Evolutionary conservation across 2,113 vertebrate species (phyloP).

Genomic region (Podarcis cretensis): DNA sequence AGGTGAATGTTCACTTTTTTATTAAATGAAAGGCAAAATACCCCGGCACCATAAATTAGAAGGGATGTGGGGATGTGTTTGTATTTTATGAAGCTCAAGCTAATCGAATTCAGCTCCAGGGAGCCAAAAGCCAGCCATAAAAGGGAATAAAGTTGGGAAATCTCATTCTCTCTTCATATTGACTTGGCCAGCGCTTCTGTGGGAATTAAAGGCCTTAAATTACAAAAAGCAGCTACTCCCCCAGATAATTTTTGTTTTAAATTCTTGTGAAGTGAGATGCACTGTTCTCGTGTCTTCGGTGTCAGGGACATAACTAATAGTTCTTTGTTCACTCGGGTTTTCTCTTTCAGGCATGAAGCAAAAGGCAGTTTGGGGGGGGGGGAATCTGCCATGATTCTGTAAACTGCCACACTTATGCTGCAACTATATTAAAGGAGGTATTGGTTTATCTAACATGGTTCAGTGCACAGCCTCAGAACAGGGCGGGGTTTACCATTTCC

Average conservation of each 20-base stretch:
- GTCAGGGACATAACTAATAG: neutral
- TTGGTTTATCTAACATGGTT: neutral
- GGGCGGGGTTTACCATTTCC: no score
- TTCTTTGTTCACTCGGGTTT: neutral
- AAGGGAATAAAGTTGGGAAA: neutral
- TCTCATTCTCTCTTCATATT: neutral
- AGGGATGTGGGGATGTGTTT: neutral
- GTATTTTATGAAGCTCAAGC: slow-evolving; percentile 24
- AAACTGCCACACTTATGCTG: neutral
- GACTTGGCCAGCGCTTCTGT: neutral
- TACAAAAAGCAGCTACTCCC: neutral
- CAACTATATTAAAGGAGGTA: neutral
- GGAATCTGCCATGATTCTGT: neutral
- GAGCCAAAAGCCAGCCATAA: neutral
- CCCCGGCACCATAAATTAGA: slow-evolving; percentile 32
- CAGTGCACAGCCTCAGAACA: neutral
- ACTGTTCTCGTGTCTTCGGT: neutral
- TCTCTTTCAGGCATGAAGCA: neutral
- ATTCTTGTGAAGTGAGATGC: neutral
- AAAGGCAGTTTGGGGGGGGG: neutral
- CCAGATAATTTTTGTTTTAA: slow-evolving; percentile 9
- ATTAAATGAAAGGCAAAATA: slow-evolving; percentile 28
- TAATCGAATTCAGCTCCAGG: neutral
- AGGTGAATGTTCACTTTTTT: slow-evolving; percentile 7
- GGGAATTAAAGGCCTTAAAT: slow-evolving; percentile 15